phyloP scores from a whole-genome alignment of 2,797 vertebrate genomes.

The Fratercula arctica region DNA sequence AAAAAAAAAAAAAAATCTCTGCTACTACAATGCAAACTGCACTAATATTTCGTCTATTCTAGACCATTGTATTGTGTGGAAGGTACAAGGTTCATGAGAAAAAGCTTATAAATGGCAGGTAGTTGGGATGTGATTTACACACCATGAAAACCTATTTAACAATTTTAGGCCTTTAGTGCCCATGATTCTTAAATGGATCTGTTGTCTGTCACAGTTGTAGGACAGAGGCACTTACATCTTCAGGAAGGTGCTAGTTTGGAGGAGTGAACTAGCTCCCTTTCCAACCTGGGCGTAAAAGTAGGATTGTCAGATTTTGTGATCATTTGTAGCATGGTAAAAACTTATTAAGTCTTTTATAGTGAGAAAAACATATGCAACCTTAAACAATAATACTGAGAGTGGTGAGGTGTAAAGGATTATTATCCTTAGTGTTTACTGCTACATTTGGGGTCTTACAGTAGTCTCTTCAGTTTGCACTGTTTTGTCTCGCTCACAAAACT shows the following conservation, averaged over 20 bases:
- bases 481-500: background rate
- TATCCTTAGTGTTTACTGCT: background rate
- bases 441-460: background rate
- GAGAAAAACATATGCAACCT: background rate
- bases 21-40: background rate
- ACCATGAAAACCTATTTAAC: constrained; percentile 55
- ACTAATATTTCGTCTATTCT: background rate
- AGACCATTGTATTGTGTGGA: background rate
- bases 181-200: background rate
- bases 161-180: background rate
- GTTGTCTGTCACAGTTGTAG: background rate
- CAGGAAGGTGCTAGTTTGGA: background rate
- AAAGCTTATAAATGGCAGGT: constrained; percentile 7
- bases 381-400: background rate
- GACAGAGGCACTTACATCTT: background rate
- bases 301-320: background rate
- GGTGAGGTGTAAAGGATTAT: background rate
- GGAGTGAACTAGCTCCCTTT: background rate
- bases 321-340: background rate
- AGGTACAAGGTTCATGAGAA: constrained; percentile 49
- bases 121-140: constrained; percentile 57
- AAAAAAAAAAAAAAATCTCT: no score
- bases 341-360: background rate
- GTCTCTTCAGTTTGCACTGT: background rate
- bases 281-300: background rate